Percentiles rank a stretch among this genome's conserved stretches.
phyloP scores from a whole-genome alignment of 1,140 invertebrate species.

The Druon quercuslanigerum region DNA sequence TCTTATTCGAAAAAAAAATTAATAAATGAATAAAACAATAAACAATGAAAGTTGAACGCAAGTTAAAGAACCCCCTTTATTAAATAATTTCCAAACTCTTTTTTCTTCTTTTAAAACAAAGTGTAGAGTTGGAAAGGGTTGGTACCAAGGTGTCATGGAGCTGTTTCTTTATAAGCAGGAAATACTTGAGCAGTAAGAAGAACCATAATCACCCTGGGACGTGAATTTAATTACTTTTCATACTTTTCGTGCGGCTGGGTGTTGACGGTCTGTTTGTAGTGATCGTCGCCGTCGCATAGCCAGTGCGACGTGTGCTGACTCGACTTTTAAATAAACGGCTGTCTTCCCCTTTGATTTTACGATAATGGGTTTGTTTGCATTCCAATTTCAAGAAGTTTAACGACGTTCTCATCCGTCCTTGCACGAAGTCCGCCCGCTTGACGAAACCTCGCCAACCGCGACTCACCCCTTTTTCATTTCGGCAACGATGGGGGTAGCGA shows the following conservation, averaged over 20 bases:
- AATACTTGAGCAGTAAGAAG: slow-evolving; percentile 16
- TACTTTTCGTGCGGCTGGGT: slow-evolving; percentile 67
- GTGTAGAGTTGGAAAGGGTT: not conserved
- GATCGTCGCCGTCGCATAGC: slow-evolving; percentile 44
- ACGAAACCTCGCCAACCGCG: slow-evolving; percentile 15
- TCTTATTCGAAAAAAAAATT: not conserved
- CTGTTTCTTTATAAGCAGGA: not conserved
- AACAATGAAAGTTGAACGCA: not conserved
- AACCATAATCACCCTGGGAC: slow-evolving; percentile 37
- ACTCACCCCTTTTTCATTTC: slow-evolving; percentile 16
- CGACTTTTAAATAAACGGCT: slow-evolving; percentile 67
- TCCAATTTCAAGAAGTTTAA: slow-evolving; percentile 69
- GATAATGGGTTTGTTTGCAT: slow-evolving; percentile 73
- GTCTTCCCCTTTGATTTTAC: slow-evolving; percentile 69
- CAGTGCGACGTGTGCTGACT: slow-evolving; percentile 55
- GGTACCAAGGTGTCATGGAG: slow-evolving; percentile 3
- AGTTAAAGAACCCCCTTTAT: no score
- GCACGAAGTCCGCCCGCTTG: slow-evolving; percentile 32
- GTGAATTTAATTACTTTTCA: slow-evolving; percentile 72
- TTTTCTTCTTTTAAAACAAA: not conserved
- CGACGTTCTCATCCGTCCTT: slow-evolving; percentile 51
- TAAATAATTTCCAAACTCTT: no score
- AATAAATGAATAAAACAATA: not conserved
- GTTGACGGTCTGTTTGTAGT: slow-evolving; percentile 61
- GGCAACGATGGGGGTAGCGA: not conserved